These are phyloP conservation scores for Meles meles DNA, from an alignment of 2,113 vertebrate species.

Conservation along the genomic window DNA sequence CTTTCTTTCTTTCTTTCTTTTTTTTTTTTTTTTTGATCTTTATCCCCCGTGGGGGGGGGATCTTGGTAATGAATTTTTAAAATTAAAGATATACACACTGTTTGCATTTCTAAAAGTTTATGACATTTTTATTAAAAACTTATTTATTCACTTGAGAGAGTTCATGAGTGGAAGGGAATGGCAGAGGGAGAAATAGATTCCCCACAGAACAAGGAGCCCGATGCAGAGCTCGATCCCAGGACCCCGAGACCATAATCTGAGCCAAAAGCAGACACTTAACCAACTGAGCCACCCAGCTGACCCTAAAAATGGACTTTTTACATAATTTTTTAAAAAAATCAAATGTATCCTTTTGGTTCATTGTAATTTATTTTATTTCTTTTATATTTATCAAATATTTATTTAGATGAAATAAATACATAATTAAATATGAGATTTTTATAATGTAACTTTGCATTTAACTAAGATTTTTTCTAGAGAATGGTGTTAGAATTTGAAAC, in stretches of 20 bases:
- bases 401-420: background rate
- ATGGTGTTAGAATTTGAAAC: background rate
- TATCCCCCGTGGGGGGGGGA: too few species aligned
- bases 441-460: background rate
- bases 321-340: background rate
- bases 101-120: background rate
- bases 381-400: background rate
- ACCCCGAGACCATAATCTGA: background rate
- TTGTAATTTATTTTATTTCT: background rate
- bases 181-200: background rate
- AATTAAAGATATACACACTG: background rate
- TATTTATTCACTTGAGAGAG: background rate
- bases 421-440: background rate
- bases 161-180: background rate
- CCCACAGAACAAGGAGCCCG: background rate
- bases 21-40: background rate
- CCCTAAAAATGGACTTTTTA: background rate
- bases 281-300: background rate
- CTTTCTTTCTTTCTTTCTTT: background rate
- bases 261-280: background rate
- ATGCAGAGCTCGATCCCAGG: background rate
- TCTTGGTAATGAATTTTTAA: background rate
- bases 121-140: background rate
- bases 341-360: background rate
- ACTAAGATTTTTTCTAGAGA: background rate